Percentiles rank a stretch among this genome's conserved stretches.
These are phyloP conservation scores for Chrysaora quinquecirrha DNA, from an alignment of 30 jellyfish, hydroid and myxozoan species.

Conservation along the genomic window DNA sequence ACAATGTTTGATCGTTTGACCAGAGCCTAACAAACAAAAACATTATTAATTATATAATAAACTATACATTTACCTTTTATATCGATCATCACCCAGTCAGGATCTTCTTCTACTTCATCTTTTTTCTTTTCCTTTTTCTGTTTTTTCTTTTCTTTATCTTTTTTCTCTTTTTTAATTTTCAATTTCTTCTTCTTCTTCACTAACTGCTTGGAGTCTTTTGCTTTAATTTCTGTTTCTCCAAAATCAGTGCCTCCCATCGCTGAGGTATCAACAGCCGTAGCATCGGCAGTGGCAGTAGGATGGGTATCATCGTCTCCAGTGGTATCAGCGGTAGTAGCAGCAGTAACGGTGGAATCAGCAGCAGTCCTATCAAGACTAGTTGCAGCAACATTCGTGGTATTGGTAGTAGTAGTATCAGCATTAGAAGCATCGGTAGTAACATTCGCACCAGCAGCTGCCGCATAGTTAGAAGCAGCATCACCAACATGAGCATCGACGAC, in stretches of 20 bases:
- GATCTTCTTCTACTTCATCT: constrained; percentile 12
- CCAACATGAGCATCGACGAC: background rate
- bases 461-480: background rate
- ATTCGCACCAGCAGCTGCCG: background rate
- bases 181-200: constrained; percentile 23
- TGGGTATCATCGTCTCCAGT: background rate
- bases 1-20: no score
- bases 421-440: background rate
- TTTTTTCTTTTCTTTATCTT: background rate
- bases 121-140: constrained; percentile 19
- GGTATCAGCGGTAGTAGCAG: background rate
- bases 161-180: constrained; percentile 19
- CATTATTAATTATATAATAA: no score
- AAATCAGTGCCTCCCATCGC: background rate
- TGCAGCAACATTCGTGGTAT: background rate
- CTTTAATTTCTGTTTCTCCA: background rate
- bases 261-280: background rate
- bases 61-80: constrained; percentile 10
- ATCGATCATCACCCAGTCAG: constrained; percentile 56
- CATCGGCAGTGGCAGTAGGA: background rate
- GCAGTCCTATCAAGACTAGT: background rate
- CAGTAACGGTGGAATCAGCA: constrained; percentile 3
- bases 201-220: constrained; percentile 9
- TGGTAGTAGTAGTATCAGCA: constrained; percentile 1
- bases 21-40: no score